Evolutionary conservation across 2,113 vertebrate genomes (phyloP).

Genomic region (Tupaia chinensis): DNA sequence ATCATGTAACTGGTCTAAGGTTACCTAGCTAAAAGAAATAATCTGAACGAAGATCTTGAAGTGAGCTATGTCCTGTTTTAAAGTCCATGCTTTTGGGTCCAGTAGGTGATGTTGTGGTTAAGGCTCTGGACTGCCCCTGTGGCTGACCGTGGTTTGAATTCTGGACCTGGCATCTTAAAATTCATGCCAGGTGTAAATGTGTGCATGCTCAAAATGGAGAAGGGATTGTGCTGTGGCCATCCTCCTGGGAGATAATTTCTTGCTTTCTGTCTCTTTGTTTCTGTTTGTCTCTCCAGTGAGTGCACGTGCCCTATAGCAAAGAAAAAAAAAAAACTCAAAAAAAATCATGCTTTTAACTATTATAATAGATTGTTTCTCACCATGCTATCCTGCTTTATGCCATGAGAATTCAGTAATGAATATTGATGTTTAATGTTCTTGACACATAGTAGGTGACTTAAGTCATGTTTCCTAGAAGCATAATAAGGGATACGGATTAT

Average conservation of each 20-base stretch:
- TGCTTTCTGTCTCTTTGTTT: too few species aligned
- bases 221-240: too few species aligned
- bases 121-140: too few species aligned
- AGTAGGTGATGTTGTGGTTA: too few species aligned
- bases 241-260: too few species aligned
- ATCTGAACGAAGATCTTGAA: conserved; percentile 6
- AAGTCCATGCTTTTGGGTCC: not conserved
- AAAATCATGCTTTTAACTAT: not conserved
- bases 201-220: too few species aligned
- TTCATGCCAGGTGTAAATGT: too few species aligned
- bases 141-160: too few species aligned
- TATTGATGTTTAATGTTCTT: conserved; percentile 28
- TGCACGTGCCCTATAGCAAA: too few species aligned
- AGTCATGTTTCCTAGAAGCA: conserved; percentile 36
- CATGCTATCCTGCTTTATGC: not conserved
- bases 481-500: not conserved
- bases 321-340: too few species aligned
- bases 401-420: not conserved
- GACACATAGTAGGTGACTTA: not conserved
- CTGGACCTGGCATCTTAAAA: too few species aligned
- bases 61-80: not conserved
- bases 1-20: not conserved
- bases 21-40: not conserved
- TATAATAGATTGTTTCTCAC: not conserved
- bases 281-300: too few species aligned